A percentile compares a stretch with the other conserved stretches of the same genome.
Conservation (phyloP, 2,113 vertebrate genomes). For the Cynocephalus volans region DNA sequence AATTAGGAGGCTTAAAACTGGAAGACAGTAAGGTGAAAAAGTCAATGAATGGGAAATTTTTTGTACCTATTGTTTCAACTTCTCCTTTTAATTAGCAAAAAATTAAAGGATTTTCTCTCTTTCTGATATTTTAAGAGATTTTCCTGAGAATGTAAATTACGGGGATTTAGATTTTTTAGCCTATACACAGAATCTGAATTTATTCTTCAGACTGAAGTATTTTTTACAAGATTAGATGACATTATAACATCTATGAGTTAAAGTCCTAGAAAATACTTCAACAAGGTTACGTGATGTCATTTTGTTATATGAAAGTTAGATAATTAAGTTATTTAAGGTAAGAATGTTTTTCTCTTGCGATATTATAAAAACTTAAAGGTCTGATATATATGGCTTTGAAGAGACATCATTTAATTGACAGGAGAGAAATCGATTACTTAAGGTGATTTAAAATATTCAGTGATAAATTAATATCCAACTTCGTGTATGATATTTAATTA, state of each 20-base stretch:
- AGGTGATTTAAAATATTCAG: too few species aligned
- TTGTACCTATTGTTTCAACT: conserved; percentile 51
- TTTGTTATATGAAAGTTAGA: conserved; percentile 44
- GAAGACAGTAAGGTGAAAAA: conserved; percentile 93
- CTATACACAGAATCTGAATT: neutral
- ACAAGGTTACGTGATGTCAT: neutral
- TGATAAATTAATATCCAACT: too few species aligned
- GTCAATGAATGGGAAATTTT: neutral
- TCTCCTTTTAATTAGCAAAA: conserved; percentile 38
- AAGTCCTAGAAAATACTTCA: conserved; percentile 28
- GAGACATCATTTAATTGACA: too few species aligned
- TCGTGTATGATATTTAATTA: too few species aligned
- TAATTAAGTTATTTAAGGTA: neutral
- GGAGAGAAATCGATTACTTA: too few species aligned
- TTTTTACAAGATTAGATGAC: conserved; percentile 1
- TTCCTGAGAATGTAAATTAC: conserved; percentile 20
- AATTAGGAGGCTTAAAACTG: conserved; percentile 89
- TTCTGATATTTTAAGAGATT: conserved; percentile 56
- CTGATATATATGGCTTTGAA: too few species aligned
- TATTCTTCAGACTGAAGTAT: conserved; percentile 43
- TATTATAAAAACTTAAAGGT: too few species aligned
- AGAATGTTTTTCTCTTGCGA: too few species aligned
- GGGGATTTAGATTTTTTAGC: conserved; percentile 17
- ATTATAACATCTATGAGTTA: neutral
- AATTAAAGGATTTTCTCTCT: neutral